A percentile compares a stretch with the other conserved stretches of the same genome.
Conservation (phyloP, 1,140 invertebrate genomes). For the Notospermus geniculatus region DNA sequence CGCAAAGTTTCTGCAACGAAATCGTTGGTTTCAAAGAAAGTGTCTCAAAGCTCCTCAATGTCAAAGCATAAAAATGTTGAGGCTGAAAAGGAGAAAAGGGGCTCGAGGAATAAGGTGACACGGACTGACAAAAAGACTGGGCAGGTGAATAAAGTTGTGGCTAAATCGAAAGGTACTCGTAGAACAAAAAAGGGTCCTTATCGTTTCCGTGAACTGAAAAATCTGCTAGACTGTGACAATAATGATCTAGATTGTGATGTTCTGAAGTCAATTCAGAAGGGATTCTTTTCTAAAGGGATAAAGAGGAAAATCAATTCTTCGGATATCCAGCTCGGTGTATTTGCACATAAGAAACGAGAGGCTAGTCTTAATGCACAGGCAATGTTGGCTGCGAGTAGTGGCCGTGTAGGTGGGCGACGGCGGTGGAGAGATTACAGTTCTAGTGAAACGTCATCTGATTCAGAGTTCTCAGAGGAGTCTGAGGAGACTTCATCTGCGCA, state of each 20-base stretch:
- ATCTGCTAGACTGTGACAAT: neutral
- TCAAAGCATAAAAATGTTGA: neutral
- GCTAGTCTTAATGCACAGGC: conserved; percentile 5
- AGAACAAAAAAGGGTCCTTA: neutral
- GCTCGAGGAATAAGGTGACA: conserved; percentile 5
- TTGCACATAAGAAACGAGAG: neutral
- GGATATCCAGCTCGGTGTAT: conserved; percentile 1
- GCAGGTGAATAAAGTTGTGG: neutral
- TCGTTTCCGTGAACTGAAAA: conserved; percentile 1
- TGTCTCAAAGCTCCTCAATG: neutral
- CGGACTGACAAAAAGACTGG: neutral
- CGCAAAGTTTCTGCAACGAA: neutral
- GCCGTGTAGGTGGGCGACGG: neutral
- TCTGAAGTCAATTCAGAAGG: no score
- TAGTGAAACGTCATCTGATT: neutral
- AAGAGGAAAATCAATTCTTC: neutral
- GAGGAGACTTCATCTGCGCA: neutral
- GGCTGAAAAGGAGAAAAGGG: neutral
- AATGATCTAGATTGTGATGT: neutral
- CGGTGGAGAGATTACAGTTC: neutral
- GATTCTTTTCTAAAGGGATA: no score
- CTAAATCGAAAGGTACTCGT: conserved; percentile 1
- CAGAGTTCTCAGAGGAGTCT: neutral
- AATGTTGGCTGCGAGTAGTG: neutral
- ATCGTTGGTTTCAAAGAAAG: neutral